Conservation (phyloP, 2,113 vertebrate genomes). For the Hystrix brachyura region DNA sequence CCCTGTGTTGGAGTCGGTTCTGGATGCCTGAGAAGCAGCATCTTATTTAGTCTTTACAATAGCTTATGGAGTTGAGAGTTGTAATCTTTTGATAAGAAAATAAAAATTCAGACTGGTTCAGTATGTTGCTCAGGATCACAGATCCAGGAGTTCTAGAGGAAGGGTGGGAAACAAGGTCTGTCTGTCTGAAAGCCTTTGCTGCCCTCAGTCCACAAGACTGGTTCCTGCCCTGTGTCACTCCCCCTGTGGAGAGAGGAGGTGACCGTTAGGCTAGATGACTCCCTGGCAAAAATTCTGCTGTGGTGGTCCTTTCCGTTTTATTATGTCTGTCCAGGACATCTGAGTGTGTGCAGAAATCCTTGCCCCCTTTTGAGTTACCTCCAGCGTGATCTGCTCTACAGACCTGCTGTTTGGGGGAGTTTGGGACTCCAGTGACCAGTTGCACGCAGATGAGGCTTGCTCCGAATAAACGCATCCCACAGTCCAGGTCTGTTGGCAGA, state of each 20-base stretch:
- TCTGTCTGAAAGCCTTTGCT: neutral
- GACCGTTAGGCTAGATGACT: neutral
- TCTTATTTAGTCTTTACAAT: neutral
- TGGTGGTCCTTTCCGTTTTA: neutral
- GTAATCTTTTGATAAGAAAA: neutral
- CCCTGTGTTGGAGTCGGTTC: neutral
- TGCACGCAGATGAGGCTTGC: neutral
- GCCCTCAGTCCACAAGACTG: neutral
- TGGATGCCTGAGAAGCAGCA: neutral
- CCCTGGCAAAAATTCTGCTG: neutral
- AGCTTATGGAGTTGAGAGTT: neutral
- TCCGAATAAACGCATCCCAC: neutral
- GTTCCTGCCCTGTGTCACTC: neutral
- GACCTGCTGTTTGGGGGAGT: neutral
- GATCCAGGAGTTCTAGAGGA: neutral
- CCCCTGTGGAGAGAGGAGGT: neutral
- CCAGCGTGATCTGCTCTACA: neutral
- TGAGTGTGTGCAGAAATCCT: neutral
- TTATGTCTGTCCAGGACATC: neutral
- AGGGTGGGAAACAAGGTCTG: neutral
- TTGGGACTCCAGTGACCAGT: neutral
- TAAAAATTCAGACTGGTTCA: neutral
- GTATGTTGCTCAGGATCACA: neutral
- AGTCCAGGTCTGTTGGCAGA: neutral
- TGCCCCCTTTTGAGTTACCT: neutral